Conservation (phyloP, 2,888 invertebrate genomes). For the Drosophila cognata region DNA sequence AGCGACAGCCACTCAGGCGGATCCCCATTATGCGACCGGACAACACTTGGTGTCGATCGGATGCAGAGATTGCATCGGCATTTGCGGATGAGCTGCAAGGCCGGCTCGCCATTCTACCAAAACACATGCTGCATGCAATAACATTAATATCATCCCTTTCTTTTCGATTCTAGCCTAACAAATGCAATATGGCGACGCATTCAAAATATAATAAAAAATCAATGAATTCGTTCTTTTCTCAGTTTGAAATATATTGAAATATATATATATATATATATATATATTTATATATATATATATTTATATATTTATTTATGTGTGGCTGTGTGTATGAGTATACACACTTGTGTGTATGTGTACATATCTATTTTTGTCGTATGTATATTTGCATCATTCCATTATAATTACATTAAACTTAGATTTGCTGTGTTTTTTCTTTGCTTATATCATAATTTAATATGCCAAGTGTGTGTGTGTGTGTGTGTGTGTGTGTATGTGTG, state of each 20-base stretch:
- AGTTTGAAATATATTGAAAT: constrained; percentile 46
- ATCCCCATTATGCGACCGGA: no score
- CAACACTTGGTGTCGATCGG: no score
- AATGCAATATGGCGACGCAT: neutral
- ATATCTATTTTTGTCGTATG: constrained; percentile 42
- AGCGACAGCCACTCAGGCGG: no score
- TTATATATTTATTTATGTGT: constrained; percentile 26
- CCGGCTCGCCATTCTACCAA: no score
- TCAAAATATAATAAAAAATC: neutral
- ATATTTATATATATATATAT: constrained; percentile 10
- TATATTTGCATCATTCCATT: constrained; percentile 65
- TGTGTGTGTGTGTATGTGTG: constrained; percentile 25
- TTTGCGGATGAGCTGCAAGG: no score
- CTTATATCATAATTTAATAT: constrained; percentile 74
- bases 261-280: constrained; percentile 15
- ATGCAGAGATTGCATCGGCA: no score
- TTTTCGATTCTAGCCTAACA: neutral
- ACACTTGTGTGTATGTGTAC: constrained; percentile 15
- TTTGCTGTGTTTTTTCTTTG: constrained; percentile 42
- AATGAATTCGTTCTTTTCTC: constrained; percentile 16
- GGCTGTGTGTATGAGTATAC: neutral
- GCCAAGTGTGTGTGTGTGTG: constrained; percentile 58
- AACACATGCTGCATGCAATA: neutral
- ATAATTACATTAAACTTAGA: constrained; percentile 51
- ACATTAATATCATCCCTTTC: neutral